Conservation (phyloP, 2,797 vertebrate genomes). For the Macropodus opercularis region DNA sequence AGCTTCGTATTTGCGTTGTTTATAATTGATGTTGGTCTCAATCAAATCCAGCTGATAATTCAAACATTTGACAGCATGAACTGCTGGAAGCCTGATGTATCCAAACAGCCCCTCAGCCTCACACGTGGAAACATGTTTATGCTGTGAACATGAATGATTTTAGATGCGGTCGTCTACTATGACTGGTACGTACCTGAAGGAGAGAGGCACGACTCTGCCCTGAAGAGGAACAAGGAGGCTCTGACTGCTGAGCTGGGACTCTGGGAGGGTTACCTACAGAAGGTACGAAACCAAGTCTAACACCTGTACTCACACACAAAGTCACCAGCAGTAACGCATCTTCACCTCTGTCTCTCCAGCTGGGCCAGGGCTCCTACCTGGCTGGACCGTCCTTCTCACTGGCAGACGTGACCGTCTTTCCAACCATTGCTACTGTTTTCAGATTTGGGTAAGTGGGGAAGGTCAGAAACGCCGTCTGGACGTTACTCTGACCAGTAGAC, state of each 20-base stretch:
- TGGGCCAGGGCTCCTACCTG: conserved; percentile 50
- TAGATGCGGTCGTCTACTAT: conserved; percentile 68
- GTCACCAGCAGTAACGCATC: neutral
- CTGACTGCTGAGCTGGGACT: conserved; percentile 70
- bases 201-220: conserved; percentile 73
- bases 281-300: too few relatives aligned
- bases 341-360: conserved; percentile 31
- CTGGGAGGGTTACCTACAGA: conserved; percentile 79
- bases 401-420: conserved; percentile 76
- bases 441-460: conserved; percentile 68
- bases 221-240: conserved; percentile 69
- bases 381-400: conserved; percentile 72
- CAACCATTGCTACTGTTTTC: conserved; percentile 68
- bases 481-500: neutral
- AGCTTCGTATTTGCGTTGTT: too few relatives aligned
- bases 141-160: too few relatives aligned
- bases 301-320: neutral
- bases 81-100: too few relatives aligned
- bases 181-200: conserved; percentile 69
- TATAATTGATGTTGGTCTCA: too few relatives aligned
- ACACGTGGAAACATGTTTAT: too few relatives aligned
- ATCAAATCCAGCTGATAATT: too few relatives aligned
- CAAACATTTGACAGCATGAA: too few relatives aligned
- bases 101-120: too few relatives aligned
- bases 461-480: neutral